A percentile compares a stretch with the other conserved stretches of the same genome.
Conservation (phyloP, 1,140 invertebrate genomes). For the Cotesia chilonis region DNA sequence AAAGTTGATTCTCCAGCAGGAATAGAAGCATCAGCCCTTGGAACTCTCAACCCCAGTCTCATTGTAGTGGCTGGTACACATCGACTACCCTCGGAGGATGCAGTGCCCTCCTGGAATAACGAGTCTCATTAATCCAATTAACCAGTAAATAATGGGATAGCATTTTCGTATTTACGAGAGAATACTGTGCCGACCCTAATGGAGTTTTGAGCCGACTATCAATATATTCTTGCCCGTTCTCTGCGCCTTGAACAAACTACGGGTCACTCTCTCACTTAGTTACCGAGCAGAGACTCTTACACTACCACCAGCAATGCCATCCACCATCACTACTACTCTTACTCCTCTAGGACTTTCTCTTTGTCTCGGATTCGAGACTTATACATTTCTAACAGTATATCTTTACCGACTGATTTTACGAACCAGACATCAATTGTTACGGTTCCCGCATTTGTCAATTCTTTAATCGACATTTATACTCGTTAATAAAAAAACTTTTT, state of each 20-base stretch:
- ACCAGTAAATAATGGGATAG: slow-evolving; percentile 68
- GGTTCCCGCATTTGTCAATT: not conserved
- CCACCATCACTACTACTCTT: too few species aligned
- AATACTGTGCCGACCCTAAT: slow-evolving; percentile 61
- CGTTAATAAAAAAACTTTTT: too few species aligned
- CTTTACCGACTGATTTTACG: not conserved
- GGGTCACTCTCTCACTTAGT: slow-evolving; percentile 64
- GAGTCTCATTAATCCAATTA: slow-evolving; percentile 69
- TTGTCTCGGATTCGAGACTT: not conserved
- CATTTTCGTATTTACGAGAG: slow-evolving; percentile 66
- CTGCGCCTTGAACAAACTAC: slow-evolving; percentile 55
- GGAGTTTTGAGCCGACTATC: slow-evolving; percentile 68
- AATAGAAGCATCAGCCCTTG: not conserved
- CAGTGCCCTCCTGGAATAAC: slow-evolving; percentile 56
- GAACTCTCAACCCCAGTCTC: slow-evolving; percentile 7
- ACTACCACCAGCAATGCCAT: too few species aligned
- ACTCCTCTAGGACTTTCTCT: not conserved
- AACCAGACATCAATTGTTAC: not conserved
- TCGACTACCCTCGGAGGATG: slow-evolving; percentile 31
- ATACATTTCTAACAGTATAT: not conserved
- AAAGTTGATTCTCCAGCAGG: not conserved
- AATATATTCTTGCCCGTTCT: slow-evolving; percentile 62
- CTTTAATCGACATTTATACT: not conserved
- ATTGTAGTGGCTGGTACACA: not conserved
- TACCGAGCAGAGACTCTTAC: slow-evolving; percentile 29